phyloP scores from a whole-genome alignment of 2,113 vertebrate genomes.

The Nothobranchius furzeri region DNA sequence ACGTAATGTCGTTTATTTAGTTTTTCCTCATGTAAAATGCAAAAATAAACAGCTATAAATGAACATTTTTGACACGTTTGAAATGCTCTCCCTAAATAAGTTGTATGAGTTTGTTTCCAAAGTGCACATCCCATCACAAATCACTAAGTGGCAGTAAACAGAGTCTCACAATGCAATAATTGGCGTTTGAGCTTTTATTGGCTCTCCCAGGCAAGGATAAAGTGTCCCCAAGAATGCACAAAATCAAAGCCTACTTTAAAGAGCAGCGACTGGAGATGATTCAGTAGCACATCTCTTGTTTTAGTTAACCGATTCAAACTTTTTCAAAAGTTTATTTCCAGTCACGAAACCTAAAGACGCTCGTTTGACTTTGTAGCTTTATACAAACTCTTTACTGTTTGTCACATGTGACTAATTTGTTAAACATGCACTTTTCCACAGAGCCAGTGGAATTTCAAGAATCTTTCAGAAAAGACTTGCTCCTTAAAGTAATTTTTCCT shows the following conservation, averaged over 20 bases:
- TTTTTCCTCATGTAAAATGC: conserved; percentile 11
- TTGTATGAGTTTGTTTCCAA: conserved; percentile 12
- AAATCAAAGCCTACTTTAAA: not conserved
- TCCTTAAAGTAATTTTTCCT: conserved; percentile 16
- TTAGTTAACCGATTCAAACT: conserved; percentile 13
- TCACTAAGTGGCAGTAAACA: conserved; percentile 6
- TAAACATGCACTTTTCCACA: not conserved
- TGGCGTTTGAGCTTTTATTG: conserved; percentile 10
- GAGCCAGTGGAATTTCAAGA: not conserved
- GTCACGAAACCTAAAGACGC: not conserved
- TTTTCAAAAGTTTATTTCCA: not conserved
- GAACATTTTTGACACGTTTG: conserved; percentile 32
- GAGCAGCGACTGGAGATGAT: not conserved
- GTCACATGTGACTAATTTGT: not conserved
- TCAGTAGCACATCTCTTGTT: not conserved
- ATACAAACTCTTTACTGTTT: conserved; percentile 1
- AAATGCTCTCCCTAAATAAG: conserved; percentile 21
- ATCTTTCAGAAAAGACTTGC: not conserved
- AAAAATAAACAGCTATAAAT: conserved; percentile 38
- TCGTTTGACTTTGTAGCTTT: conserved; percentile 3
- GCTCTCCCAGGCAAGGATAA: conserved; percentile 1
- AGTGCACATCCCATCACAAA: not conserved
- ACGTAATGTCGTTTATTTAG: conserved; percentile 20
- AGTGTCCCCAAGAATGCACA: not conserved
- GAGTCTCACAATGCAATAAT: not conserved